Evolutionary conservation across 2,888 invertebrate species (phyloP), one percentile per base, ranked within the genome.

Genomic region (Agrotis segetum): DNA sequence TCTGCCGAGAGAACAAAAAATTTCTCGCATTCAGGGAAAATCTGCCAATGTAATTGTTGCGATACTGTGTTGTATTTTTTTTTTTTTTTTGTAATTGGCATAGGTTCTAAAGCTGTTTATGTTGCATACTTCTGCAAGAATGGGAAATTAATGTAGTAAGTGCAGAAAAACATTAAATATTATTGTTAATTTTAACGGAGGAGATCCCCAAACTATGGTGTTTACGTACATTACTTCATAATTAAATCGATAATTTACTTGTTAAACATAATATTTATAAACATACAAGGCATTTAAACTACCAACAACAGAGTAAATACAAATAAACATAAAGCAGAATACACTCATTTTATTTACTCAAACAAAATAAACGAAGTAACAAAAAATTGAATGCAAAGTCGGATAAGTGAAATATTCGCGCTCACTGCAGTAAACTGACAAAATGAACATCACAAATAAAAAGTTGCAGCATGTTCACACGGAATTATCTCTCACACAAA

Each of bases 381-480:
- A 68, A 46, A 72, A 64, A 76, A 80, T 53, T 21, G 24, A 74
- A 70, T 55, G 46, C 49, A 56, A 74, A 71, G 62, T 56, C 34
- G 55, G 29, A 66, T 77, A 78, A 81, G 74, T 81, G 74, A 80
- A 74, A 80, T 81, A 81, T 66, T 77, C 56, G n/a, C 77, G 65
- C 72, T 80, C 58, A 63, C 65, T 71, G 75, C 82, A 71, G 68
- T 78, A 61, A 81, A 74, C 68, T 74, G 66, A 61, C 58, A 81
- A 79, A 78, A 55, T 67, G 67, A 75, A 61, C 75, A 67, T 69
- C 64, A 61, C 52, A 60, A 79, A 79, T 78, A 78, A 81, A 79
- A 81, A 69, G 16, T 81, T 55, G 53, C 55, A 65, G 21, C 66
- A 62, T 71, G 71, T 67, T 81, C 79, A 59, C 79, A 79, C 64